A percentile compares a stretch with the other conserved stretches of the same genome.
phyloP scores from a whole-genome alignment of 2,797 vertebrate species.

The Paratrypauchen microcephalus region DNA sequence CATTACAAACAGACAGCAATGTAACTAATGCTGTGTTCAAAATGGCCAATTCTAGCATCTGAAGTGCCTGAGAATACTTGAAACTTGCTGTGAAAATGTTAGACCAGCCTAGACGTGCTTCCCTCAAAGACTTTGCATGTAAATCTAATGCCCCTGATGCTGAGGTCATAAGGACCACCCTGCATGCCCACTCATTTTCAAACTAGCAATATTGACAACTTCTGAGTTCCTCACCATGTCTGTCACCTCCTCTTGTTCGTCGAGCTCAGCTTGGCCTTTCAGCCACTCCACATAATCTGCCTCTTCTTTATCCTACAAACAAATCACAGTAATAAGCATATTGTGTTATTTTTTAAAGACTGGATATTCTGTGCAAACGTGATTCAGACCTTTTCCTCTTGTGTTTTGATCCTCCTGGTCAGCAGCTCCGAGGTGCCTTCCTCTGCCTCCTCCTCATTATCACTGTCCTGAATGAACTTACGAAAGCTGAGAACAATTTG shows the following conservation, averaged over 20 bases:
- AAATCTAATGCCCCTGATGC: no score
- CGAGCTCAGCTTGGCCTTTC: constrained; percentile 81
- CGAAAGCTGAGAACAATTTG: constrained; percentile 74
- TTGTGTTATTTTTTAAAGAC: background rate
- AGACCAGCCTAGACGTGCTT: no score
- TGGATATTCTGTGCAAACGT: background rate
- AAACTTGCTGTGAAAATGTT: no score
- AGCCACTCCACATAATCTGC: constrained; percentile 86
- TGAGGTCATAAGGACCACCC: background rate
- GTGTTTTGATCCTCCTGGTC: constrained; percentile 75
- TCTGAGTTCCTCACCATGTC: constrained; percentile 80
- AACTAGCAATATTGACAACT: no score
- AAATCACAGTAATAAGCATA: background rate
- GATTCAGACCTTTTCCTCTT: constrained; percentile 81
- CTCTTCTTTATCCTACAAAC: constrained; percentile 83
- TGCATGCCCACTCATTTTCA: background rate
- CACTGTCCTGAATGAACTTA: constrained; percentile 82
- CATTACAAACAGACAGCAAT: background rate
- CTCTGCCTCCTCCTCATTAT: constrained; percentile 52
- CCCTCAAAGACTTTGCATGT: no score
- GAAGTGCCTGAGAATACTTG: no score
- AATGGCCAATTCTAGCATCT: no score
- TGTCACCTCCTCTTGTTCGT: constrained; percentile 69
- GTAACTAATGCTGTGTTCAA: no score
- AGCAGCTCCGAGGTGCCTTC: constrained; percentile 66